These are phyloP conservation scores for Eubasilissa regina DNA, from an alignment of 1,140 invertebrate genomes.

Conservation along the genomic window DNA sequence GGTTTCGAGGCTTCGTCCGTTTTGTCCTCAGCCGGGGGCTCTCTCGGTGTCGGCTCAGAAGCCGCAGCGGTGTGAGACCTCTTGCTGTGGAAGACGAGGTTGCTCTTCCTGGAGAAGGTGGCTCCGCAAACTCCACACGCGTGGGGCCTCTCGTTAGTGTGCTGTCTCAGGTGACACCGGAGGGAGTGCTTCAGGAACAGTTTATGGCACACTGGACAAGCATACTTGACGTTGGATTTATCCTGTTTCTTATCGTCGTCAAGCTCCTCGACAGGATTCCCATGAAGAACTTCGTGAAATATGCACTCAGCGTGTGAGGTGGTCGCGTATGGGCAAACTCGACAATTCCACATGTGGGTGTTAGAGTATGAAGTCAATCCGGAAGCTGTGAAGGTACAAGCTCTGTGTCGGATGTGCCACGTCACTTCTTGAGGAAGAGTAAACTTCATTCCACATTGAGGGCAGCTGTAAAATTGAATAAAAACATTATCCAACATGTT, in stretches of 20 bases:
- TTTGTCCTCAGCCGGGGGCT: slow-evolving; percentile 28
- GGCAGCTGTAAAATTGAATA: slow-evolving; percentile 76
- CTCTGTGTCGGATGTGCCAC: slow-evolving; percentile 76
- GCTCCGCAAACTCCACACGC: slow-evolving; percentile 75
- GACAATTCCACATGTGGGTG: slow-evolving; percentile 69
- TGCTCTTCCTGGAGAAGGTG: slow-evolving; percentile 79
- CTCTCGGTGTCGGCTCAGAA: background rate
- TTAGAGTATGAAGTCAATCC: slow-evolving; percentile 49
- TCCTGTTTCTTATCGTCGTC: slow-evolving; percentile 58
- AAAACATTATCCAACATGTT: too few relatives aligned
- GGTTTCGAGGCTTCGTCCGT: slow-evolving; percentile 54
- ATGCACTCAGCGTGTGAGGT: slow-evolving; percentile 75
- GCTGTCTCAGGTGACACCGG: slow-evolving; percentile 79
- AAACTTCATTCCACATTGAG: slow-evolving; percentile 79
- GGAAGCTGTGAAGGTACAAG: slow-evolving; percentile 68
- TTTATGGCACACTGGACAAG: slow-evolving; percentile 79
- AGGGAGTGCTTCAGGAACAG: slow-evolving; percentile 80
- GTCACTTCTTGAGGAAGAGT: slow-evolving; percentile 81
- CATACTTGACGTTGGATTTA: slow-evolving; percentile 70
- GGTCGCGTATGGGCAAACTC: slow-evolving; percentile 67
- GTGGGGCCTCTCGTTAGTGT: slow-evolving; percentile 86
- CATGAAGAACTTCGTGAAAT: slow-evolving; percentile 78
- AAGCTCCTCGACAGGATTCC: slow-evolving; percentile 62
- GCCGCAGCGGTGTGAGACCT: slow-evolving; percentile 65
- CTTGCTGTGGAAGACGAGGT: slow-evolving; percentile 73